Conservation (phyloP, 2,888 invertebrate genomes). For the Dicycla oo region DNA sequence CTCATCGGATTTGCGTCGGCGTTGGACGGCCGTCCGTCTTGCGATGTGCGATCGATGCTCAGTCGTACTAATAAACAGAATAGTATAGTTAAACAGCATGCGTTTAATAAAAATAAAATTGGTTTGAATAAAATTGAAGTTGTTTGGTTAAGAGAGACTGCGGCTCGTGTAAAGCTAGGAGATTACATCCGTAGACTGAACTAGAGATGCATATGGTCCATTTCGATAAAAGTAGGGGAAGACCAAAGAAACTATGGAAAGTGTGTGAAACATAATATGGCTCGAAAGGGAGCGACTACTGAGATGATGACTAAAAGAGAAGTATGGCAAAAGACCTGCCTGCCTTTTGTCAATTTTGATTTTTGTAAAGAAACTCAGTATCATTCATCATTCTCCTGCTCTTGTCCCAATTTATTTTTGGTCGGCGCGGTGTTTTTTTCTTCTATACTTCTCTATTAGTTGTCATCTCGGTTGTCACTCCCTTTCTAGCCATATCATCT, state of each 20-base stretch:
- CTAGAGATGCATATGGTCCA: neutral
- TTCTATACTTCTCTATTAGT: too few relatives aligned
- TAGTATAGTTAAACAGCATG: conserved; percentile 13
- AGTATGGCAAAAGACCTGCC: neutral
- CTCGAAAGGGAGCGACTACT: too few relatives aligned
- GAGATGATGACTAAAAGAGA: too few relatives aligned
- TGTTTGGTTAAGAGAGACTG: neutral
- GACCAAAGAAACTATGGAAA: neutral
- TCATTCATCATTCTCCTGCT: too few relatives aligned
- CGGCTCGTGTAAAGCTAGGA: neutral
- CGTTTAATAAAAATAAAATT: conserved; percentile 50
- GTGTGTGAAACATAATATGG: neutral
- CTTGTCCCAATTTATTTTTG: too few relatives aligned
- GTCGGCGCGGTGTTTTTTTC: too few relatives aligned
- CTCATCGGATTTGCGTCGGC: conserved; percentile 37
- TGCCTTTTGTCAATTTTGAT: too few relatives aligned
- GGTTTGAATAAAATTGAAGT: conserved; percentile 2
- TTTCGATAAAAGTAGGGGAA: neutral
- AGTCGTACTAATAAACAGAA: conserved; percentile 50
- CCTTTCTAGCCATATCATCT: too few relatives aligned
- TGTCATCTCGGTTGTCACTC: too few relatives aligned
- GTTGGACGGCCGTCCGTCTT: conserved; percentile 45
- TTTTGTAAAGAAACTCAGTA: too few relatives aligned
- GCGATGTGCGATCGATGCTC: conserved; percentile 37
- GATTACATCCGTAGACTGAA: neutral